These are phyloP conservation scores for Hemaris fuciformis DNA, from an alignment of 2,888 invertebrate species.

Conservation along the genomic window DNA sequence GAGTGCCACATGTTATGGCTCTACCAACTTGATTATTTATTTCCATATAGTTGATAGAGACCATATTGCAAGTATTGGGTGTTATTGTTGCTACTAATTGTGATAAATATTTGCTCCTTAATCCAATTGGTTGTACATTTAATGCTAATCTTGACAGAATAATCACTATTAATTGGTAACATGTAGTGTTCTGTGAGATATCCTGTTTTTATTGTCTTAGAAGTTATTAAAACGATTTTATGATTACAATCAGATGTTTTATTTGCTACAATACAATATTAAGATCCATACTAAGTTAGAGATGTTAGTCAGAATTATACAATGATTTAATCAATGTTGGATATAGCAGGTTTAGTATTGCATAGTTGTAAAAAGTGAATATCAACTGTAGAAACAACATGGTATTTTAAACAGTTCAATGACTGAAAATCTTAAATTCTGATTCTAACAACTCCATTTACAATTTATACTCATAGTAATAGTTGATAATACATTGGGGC, in stretches of 20 bases:
- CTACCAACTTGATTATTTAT: constrained; percentile 69
- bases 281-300: background rate
- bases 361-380: no score
- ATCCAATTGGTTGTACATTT: constrained; percentile 29
- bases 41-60: constrained; percentile 57
- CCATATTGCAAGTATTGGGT: constrained; percentile 22
- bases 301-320: background rate
- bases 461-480: background rate
- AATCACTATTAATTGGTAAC: constrained; percentile 17
- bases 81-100: constrained; percentile 24
- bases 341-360: no score
- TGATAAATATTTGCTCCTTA: constrained; percentile 50
- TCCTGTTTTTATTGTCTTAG: constrained; percentile 30
- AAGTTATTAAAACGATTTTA: constrained; percentile 44
- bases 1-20: constrained; percentile 37
- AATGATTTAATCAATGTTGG: no score
- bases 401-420: no score
- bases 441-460: constrained; percentile 6
- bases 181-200: constrained; percentile 34
- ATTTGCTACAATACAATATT: constrained; percentile 23
- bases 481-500: background rate
- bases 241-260: constrained; percentile 31
- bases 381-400: no score
- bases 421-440: no score
- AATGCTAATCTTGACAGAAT: constrained; percentile 24